Conservation (phyloP, 2,113 vertebrate genomes). For the Antennarius striatus region DNA sequence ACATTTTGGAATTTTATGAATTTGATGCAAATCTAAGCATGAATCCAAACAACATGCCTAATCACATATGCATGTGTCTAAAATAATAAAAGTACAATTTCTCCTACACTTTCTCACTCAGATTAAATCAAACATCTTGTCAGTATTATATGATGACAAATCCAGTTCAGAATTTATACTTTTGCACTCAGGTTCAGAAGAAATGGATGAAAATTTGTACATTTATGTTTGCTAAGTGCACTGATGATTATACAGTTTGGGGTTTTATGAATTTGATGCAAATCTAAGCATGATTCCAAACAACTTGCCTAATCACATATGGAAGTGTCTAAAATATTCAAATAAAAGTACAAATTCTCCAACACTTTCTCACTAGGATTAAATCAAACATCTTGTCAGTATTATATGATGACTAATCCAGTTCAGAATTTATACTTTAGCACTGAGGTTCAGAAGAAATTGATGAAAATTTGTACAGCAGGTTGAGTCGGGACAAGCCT, state of each 20-base stretch:
- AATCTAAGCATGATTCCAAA: slow-evolving; percentile 9
- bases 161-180: slow-evolving; percentile 3
- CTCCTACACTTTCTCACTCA: background rate
- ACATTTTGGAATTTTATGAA: background rate
- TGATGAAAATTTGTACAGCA: background rate
- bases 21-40: too few species aligned
- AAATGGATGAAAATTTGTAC: background rate
- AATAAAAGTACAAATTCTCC: background rate
- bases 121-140: background rate
- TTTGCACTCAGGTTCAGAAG: background rate
- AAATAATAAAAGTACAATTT: background rate
- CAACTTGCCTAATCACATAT: background rate
- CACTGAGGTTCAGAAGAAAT: background rate
- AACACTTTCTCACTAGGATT: slow-evolving; percentile 1
- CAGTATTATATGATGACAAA: background rate
- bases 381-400: background rate
- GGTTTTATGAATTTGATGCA: background rate
- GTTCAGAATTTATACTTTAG: slow-evolving; percentile 3
- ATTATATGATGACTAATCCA: background rate
- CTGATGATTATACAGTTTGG: background rate
- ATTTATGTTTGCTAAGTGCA: background rate
- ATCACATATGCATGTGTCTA: background rate
- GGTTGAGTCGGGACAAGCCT: slow-evolving; percentile 6
- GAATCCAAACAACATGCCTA: background rate
- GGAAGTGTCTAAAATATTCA: too few species aligned